Evolutionary conservation across 2,113 vertebrate genomes (phyloP), one percentile per base, ranked within the genome.

Genomic region (Potamarius usumacintae): DNA sequence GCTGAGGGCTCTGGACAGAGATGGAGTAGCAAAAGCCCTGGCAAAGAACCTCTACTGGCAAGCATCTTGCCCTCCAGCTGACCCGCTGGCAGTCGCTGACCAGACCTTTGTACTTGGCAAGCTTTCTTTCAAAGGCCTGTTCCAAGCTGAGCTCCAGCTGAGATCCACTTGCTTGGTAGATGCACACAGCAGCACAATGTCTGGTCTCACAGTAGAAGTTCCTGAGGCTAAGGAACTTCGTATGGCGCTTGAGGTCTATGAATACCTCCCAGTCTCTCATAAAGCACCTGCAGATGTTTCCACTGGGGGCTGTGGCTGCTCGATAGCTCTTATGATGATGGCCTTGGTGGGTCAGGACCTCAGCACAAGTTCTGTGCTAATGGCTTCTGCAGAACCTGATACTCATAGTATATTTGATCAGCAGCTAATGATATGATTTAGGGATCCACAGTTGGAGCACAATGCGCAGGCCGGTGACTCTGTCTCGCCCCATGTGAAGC

Each of bases 71-170:
- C 78, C 55, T 58, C 78, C 17, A 81, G 17, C 78, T n/a, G 27
- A 55, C 78, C 78, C 27, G 42, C 55, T 81, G 27, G 55, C 55
- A 60, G 15, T 81, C 17, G 9, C 27, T 34, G 27, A 12, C 7
- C 27, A 34, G 27, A 80, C 78, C 78, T 58, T 30, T 58, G 78
- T 78, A 78, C 76, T 78, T 78, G 76, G 76, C 50, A 78, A 52
- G 76, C 76, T 78, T 55, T 78, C n/a, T n/a, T 55, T 27, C 52
- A 55, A 7, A 55, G 25, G 76, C 50, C 42, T 50, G 18, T 1
- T 76, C 42, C 72, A 76, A 55, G 52, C 76, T 8, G 76, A 55
- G 52, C 52, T 78, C 25, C 50, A 76, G 27, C 65, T 42, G 42
- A 69, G 17, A 34, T 48, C 34, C 20, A 52, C 78, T 34, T 81